Conservation (phyloP, 2,888 invertebrate genomes). For the Drosophila borealis region DNA sequence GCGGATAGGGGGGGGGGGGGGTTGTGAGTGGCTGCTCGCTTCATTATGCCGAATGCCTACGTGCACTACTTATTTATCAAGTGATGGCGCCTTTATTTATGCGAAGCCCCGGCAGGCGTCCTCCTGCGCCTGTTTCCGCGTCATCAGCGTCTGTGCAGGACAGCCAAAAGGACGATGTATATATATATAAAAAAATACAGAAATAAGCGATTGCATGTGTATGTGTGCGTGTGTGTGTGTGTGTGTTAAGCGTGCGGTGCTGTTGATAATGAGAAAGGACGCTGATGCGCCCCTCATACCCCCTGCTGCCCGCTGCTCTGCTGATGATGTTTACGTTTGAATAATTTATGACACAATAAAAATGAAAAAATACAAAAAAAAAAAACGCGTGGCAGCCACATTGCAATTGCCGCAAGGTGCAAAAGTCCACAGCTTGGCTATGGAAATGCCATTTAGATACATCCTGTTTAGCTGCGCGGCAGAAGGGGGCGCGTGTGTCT, state of each 20-base stretch:
- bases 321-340: conserved; percentile 83
- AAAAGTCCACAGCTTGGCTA: conserved; percentile 57
- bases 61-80: conserved; percentile 79
- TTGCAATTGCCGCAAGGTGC: conserved; percentile 78
- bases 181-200: conserved; percentile 36
- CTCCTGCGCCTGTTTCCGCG: conserved; percentile 35
- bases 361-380: conserved; percentile 36
- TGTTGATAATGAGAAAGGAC: conserved; percentile 72
- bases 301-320: conserved; percentile 40
- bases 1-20: neutral
- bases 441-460: conserved; percentile 77
- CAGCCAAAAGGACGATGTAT: conserved; percentile 42
- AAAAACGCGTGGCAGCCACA: conserved; percentile 40
- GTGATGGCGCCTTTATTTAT: conserved; percentile 75
- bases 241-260: conserved; percentile 55
- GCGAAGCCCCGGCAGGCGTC: conserved; percentile 46
- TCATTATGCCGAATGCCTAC: conserved; percentile 78
- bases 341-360: conserved; percentile 83
- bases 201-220: conserved; percentile 37
- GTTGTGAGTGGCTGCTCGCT: conserved; percentile 43
- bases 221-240: conserved; percentile 14
- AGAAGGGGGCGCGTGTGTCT: conserved; percentile 19
- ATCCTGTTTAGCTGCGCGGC: conserved; percentile 45
- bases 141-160: conserved; percentile 57
- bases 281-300: conserved; percentile 11